Percentiles rank a stretch among this genome's conserved stretches.
phyloP scores from a whole-genome alignment of 2,113 vertebrate genomes.

The Corydoras maculifer region DNA sequence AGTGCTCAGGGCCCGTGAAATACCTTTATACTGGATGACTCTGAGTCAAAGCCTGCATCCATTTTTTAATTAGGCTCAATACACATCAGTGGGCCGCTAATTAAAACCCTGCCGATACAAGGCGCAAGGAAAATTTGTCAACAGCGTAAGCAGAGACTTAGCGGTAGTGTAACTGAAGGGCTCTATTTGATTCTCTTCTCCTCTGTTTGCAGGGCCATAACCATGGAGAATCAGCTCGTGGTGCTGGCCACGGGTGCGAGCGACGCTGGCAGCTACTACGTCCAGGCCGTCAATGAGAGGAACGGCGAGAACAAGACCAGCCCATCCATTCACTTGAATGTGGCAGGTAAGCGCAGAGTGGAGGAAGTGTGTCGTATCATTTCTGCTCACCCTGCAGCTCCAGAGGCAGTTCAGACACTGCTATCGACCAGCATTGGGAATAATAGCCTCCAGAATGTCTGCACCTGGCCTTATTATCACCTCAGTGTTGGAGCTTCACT shows the following conservation, averaged over 20 bases:
- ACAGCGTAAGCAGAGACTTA: constrained; percentile 28
- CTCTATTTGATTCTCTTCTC: constrained; percentile 26
- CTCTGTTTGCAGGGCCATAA: constrained; percentile 50
- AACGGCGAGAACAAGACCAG: constrained; percentile 81
- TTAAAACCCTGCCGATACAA: constrained; percentile 35
- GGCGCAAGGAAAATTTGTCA: constrained; percentile 34
- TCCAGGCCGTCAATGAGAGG: constrained; percentile 75
- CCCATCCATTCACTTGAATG: constrained; percentile 59
- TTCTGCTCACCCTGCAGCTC: constrained; percentile 25
- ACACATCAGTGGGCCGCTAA: constrained; percentile 29
- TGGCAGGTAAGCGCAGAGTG: constrained; percentile 63
- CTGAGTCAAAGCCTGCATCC: constrained; percentile 16
- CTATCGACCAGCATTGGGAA: constrained; percentile 25
- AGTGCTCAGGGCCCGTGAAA: constrained; percentile 36
- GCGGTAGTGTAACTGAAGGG: constrained; percentile 25
- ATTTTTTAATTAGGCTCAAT: constrained; percentile 36
- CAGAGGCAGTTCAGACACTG: constrained; percentile 25
- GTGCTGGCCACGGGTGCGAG: constrained; percentile 57
- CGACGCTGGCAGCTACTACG: constrained; percentile 70
- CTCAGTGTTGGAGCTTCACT: constrained; percentile 2
- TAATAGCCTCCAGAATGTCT: constrained; percentile 16
- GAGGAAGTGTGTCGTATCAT: constrained; percentile 15
- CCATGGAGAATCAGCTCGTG: constrained; percentile 74
- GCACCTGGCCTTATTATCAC: constrained; percentile 20
- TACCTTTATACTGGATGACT: constrained; percentile 20